phyloP scores from a whole-genome alignment of 2,797 vertebrate species.

The Pseudochirops corinnae region DNA sequence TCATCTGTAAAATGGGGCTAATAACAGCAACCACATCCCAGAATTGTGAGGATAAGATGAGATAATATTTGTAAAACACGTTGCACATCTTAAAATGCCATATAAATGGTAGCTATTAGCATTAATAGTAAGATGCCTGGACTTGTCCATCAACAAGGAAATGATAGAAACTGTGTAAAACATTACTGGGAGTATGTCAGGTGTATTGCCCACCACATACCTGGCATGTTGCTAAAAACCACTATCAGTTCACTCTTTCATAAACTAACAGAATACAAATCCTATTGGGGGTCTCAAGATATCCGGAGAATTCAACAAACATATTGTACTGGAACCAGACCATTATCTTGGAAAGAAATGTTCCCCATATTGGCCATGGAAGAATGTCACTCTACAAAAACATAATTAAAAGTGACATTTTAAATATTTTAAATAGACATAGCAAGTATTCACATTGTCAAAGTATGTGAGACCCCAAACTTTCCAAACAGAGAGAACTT shows the following conservation, averaged over 20 bases:
- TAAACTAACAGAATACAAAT: not conserved
- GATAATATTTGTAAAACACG: not conserved
- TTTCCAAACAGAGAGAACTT: not conserved
- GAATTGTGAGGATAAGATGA: not conserved
- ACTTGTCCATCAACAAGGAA: not conserved
- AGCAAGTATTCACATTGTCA: not conserved
- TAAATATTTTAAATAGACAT: not conserved
- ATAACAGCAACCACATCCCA: not conserved
- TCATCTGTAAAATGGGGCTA: not conserved
- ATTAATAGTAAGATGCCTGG: not conserved
- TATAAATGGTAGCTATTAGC: not conserved
- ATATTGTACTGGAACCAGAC: not conserved
- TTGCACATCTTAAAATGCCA: not conserved
- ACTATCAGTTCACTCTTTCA: not conserved
- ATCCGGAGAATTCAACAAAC: not conserved
- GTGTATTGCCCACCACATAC: not conserved
- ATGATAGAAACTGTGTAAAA: not conserved
- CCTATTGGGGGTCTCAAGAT: not conserved
- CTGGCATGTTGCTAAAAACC: not conserved
- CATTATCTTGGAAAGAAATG: not conserved
- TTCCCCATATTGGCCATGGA: not conserved
- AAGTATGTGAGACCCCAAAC: not conserved
- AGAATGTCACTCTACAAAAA: not conserved
- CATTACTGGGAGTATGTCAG: not conserved
- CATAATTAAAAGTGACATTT: not conserved